These are phyloP conservation scores for Lamprotornis superbus DNA, from an alignment of 2,113 vertebrate species.

Conservation along the genomic window DNA sequence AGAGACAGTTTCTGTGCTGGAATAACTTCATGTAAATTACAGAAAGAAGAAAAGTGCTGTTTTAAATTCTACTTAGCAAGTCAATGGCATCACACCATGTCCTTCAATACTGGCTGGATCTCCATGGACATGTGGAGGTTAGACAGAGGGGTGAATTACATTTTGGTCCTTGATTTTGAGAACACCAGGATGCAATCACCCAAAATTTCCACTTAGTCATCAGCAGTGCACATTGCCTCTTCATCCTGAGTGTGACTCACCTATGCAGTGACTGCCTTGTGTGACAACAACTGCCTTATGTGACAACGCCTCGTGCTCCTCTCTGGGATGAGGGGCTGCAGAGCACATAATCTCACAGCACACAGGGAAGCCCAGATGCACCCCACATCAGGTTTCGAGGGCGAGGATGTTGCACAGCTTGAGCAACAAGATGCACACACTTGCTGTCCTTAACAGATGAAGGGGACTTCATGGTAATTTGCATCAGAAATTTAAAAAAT, in stretches of 20 bases:
- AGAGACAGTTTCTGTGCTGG: neutral
- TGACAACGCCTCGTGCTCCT: neutral
- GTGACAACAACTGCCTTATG: neutral
- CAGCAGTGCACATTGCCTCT: neutral
- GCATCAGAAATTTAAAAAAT: neutral
- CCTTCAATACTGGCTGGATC: neutral
- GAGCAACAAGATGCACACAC: neutral
- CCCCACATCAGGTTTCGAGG: rapidly evolving
- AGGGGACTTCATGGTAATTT: neutral
- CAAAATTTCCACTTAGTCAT: neutral
- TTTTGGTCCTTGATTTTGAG: neutral
- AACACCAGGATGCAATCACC: neutral
- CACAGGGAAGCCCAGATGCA: neutral
- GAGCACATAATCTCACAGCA: neutral
- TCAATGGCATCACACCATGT: rapidly evolving
- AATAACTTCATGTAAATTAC: neutral
- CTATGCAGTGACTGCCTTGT: neutral
- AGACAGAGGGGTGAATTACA: rapidly evolving
- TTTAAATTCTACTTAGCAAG: neutral
- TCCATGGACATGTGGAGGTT: rapidly evolving
- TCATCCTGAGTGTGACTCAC: neutral
- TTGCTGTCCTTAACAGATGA: neutral
- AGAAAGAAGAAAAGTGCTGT: neutral
- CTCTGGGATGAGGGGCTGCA: neutral
- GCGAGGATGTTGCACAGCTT: neutral